These are phyloP conservation scores for Nesidiocoris tenuis DNA, from an alignment of 2,888 invertebrate species.

Conservation along the genomic window DNA sequence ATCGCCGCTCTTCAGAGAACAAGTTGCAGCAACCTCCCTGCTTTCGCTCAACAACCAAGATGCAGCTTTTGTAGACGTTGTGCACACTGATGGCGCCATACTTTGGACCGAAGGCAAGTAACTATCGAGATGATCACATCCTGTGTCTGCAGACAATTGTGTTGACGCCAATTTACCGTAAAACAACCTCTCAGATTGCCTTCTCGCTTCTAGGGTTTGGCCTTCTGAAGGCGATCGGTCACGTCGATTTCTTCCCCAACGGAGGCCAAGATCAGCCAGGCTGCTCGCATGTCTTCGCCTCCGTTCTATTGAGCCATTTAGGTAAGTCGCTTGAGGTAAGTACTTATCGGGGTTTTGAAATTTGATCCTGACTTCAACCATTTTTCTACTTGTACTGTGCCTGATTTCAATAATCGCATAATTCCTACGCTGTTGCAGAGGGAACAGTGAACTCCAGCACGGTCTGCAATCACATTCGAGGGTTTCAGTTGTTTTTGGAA, in stretches of 20 bases:
- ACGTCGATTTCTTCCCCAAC: conserved; percentile 64
- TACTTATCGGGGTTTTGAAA: neutral
- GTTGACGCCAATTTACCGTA: too few species aligned
- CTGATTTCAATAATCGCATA: too few species aligned
- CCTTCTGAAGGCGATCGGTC: conserved; percentile 60
- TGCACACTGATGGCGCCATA: conserved; percentile 66
- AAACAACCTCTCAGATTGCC: too few species aligned
- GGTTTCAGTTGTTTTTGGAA: conserved; percentile 60
- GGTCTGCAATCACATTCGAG: conserved; percentile 62
- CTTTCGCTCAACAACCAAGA: conserved; percentile 63
- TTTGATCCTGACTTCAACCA: neutral
- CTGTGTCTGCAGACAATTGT: too few species aligned
- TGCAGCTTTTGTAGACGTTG: conserved; percentile 66
- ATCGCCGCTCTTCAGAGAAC: conserved; percentile 62
- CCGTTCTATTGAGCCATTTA: conserved; percentile 61
- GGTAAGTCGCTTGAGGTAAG: conserved; percentile 51
- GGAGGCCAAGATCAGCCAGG: conserved; percentile 64
- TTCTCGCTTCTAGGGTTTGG: conserved; percentile 59
- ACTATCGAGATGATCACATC: too few species aligned
- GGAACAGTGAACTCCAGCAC: conserved; percentile 57
- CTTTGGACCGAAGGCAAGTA: conserved; percentile 60
- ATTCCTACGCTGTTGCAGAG: conserved; percentile 53
- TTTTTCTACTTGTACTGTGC: conserved; percentile 2
- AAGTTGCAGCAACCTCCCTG: conserved; percentile 57
- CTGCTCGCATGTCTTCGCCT: conserved; percentile 60